Base-by-base conservation (phyloP, 2,113 vertebrate species). In the Pomatostomus ruficeps region DNA sequence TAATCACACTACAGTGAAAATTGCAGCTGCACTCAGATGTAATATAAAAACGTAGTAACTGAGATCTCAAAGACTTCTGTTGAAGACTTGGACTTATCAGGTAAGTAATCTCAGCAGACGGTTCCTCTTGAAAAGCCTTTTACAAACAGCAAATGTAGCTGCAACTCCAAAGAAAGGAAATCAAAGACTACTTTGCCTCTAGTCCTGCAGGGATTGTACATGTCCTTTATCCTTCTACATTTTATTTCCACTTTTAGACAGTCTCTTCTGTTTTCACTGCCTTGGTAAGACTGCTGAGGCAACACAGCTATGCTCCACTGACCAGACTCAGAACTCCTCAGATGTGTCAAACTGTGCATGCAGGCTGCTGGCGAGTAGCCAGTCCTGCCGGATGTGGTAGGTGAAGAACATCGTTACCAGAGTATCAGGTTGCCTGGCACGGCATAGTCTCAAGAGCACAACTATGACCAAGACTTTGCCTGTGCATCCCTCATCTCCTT, bases 321-420 rank as follows among this genome's bases (percentile, higher is more conserved):
- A 38, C 28, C 17, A 65, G 58, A 57, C 10, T 43, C 36, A 2
- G 38, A 78, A 59, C 59, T 75, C 74, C 23, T 48, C 49, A 73
- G 31, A 33, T 14, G 11, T 26, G 25, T 48, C 21, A 22, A n/a
- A 40, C 14, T 29, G n/a, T 2, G 14, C 51, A 62, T 24, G 14
- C 12, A 81, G 38, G 66, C 57, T 78, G 65, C 21, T 43, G 28
- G 15, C 1, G 1, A 36, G 35, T 22, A 59, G 68, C 7, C 59
- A 80, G 14, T 4, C 15, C 0, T 0, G 1, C 59, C 40, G 38
- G 31, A 62, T 2, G 0, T 3, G 23, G 29, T 10, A 86, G 65
- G 14, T 0, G 5, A 35, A 11, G 22, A 68, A 57, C n/a, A 55
- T 2, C 8, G 13, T 23, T 52, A 46, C 13, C 24, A 58, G n/a